Evolutionary conservation across 1,140 invertebrate genomes (phyloP).

Genomic region (Belonocnema kinseyi): DNA sequence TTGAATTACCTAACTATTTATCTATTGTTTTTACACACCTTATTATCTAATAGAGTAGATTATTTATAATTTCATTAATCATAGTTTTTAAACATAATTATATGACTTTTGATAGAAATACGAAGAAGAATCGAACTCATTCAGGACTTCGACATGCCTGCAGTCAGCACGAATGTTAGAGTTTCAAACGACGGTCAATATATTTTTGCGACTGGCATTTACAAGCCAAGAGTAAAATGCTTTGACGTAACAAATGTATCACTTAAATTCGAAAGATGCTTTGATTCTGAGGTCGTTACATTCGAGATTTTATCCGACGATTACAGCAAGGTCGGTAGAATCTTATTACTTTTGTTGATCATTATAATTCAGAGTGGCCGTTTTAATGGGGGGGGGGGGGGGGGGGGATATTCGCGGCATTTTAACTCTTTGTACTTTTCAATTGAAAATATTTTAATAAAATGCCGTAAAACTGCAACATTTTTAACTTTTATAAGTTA

Average conservation of each 20-base stretch:
- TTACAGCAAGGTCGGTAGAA: constrained; percentile 85
- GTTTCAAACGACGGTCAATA: constrained; percentile 95
- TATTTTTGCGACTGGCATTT: constrained; percentile 94
- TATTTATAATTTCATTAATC: constrained; percentile 19
- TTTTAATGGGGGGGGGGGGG: too few relatives aligned
- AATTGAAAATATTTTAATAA: too few relatives aligned
- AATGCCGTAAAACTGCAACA: too few relatives aligned
- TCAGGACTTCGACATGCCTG: constrained; percentile 99
- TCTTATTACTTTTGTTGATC: constrained; percentile 4
- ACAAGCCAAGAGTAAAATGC: constrained; percentile 97
- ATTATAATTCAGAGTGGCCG: too few relatives aligned
- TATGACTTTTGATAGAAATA: constrained; percentile 78
- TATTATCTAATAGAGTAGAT: constrained; percentile 28
- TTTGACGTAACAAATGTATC: constrained; percentile 97
- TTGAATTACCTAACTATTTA: not conserved
- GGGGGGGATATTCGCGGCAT: too few relatives aligned
- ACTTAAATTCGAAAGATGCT: constrained; percentile 98
- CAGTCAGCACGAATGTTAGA: constrained; percentile 88
- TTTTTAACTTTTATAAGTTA: too few relatives aligned
- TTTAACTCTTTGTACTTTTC: too few relatives aligned
- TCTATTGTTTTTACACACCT: constrained; percentile 2
- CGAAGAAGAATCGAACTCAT: constrained; percentile 95
- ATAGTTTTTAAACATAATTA: constrained; percentile 29
- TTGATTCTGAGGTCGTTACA: constrained; percentile 95
- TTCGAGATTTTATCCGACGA: constrained; percentile 93